A percentile compares a stretch with the other conserved stretches of the same genome.
phyloP scores from a whole-genome alignment of 2,113 vertebrate genomes.

The Microcebus ravelobensis region DNA sequence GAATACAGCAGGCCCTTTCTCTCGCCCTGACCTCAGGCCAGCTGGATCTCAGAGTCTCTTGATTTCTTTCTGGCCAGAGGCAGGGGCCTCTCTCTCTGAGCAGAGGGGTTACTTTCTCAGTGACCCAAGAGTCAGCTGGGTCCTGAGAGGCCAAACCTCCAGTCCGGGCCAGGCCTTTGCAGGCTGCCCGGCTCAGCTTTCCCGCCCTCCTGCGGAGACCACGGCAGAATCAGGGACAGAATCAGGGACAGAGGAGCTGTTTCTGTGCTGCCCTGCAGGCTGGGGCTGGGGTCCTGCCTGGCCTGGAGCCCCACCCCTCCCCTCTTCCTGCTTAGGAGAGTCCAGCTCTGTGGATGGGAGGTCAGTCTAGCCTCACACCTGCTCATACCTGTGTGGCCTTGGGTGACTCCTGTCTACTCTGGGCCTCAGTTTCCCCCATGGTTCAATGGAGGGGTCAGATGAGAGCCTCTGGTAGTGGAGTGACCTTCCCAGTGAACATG shows the following conservation, averaged over 20 bases:
- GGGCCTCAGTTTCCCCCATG: not conserved
- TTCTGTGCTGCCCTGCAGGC: not conserved
- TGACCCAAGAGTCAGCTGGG: not conserved
- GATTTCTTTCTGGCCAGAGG: not conserved
- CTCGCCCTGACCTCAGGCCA: not conserved
- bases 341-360: not conserved
- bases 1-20: not conserved
- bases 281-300: not conserved
- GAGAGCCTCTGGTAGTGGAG: not conserved
- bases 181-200: not conserved
- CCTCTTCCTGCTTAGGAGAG: not conserved
- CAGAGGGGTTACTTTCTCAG: not conserved
- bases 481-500: not conserved
- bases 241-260: not conserved
- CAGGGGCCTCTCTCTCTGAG: not conserved
- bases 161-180: fast-evolving
- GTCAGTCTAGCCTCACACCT: not conserved
- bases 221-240: not conserved
- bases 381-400: not conserved
- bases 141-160: not conserved
- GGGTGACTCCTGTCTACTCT: not conserved
- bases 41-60: not conserved
- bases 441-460: not conserved
- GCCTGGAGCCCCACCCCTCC: not conserved
- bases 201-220: not conserved